These are phyloP conservation scores for Chrysodeixis includens DNA, from an alignment of 2,888 invertebrate species.

Conservation along the genomic window DNA sequence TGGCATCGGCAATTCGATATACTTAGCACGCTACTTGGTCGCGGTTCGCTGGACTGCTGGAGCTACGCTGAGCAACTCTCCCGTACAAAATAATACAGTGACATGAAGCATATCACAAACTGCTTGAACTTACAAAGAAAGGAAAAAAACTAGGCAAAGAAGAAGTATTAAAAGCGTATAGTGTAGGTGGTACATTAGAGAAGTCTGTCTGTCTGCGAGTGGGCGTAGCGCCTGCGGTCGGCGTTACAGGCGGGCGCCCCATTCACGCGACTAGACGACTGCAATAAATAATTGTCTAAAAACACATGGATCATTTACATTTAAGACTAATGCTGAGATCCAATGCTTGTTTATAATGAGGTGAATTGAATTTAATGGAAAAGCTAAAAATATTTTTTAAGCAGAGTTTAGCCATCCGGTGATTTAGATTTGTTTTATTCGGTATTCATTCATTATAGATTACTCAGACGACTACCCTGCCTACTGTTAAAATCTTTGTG, in stretches of 20 bases:
- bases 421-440: too few species aligned
- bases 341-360: conserved; percentile 51
- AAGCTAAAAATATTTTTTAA: too few species aligned
- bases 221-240: conserved; percentile 54
- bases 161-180: conserved; percentile 59
- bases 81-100: conserved; percentile 17
- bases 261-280: conserved; percentile 53
- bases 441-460: too few species aligned
- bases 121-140: conserved; percentile 24
- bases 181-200: conserved; percentile 57
- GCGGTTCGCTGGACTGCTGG: conserved; percentile 30
- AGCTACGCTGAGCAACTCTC: conserved; percentile 34
- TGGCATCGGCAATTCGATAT: conserved; percentile 57
- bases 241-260: conserved; percentile 42
- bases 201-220: conserved; percentile 42
- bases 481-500: too few species aligned
- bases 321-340: conserved; percentile 29
- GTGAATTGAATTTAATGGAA: conserved; percentile 29
- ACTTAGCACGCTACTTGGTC: conserved; percentile 32
- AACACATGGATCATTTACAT: conserved; percentile 52
- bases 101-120: conserved; percentile 23
- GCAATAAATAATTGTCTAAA: conserved; percentile 55
- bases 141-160: conserved; percentile 50
- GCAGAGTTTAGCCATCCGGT: too few species aligned
- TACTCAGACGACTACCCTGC: too few species aligned